Evolutionary conservation across 2,113 vertebrate species (phyloP).

Genomic region (Varanus salvator): DNA sequence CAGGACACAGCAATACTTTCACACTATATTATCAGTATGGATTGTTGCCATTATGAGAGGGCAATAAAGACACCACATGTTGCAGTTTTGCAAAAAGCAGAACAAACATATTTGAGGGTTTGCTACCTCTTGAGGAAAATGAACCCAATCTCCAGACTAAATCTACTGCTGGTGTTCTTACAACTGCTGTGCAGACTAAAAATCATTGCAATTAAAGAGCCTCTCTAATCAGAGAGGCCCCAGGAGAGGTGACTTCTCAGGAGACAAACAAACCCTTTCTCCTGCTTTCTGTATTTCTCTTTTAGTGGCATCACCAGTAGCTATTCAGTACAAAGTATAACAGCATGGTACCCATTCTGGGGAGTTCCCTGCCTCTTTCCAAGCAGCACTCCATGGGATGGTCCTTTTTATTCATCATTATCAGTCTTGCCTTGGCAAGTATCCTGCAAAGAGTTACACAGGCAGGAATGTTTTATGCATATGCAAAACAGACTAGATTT

Average conservation of each 20-base stretch:
- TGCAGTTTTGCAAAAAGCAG: constrained; percentile 50
- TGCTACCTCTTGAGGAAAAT: constrained; percentile 18
- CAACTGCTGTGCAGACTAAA: constrained; percentile 1
- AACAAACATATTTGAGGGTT: constrained; percentile 41
- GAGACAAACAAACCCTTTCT: constrained; percentile 22
- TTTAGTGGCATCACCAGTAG: constrained; percentile 34
- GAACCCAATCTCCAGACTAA: constrained; percentile 16
- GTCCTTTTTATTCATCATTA: constrained; percentile 14
- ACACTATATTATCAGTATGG: constrained; percentile 42
- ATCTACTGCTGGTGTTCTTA: constrained; percentile 3
- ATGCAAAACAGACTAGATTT: constrained; percentile 8
- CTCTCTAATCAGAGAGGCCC: constrained; percentile 24
- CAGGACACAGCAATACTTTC: constrained; percentile 30
- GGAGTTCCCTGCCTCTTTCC: not conserved
- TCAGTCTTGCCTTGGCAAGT: constrained; percentile 29
- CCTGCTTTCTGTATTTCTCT: constrained; percentile 22
- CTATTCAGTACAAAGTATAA: constrained; percentile 17
- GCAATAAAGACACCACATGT: constrained; percentile 61
- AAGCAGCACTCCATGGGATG: not conserved
- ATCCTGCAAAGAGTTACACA: constrained; percentile 26
- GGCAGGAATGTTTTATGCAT: constrained; percentile 15
- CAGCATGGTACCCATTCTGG: not conserved
- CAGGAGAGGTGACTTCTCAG: constrained; percentile 9
- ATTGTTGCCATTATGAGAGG: constrained; percentile 54
- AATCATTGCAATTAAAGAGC: constrained; percentile 38